Base-by-base conservation (phyloP, 1,140 invertebrate species). In the Teleogryllus occipitalis region DNA sequence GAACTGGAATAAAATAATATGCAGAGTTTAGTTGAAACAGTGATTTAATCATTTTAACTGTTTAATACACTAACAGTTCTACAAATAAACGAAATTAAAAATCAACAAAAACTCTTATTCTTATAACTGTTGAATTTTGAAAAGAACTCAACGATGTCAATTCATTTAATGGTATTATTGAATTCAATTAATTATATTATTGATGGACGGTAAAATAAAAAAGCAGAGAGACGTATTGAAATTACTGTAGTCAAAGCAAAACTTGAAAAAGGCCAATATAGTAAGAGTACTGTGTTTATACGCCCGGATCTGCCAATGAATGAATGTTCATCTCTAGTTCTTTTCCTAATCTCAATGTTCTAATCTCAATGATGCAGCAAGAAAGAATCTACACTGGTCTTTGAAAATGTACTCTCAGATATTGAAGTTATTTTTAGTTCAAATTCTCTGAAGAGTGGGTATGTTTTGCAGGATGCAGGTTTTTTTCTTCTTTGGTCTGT, bases 401-500 rank as follows among this genome's bases (percentile, higher is more conserved):
- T n/a, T n/a, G n/a, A n/a, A n/a, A 65, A 14, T 65, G 54, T 75
- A 7, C 75, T 75, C n/a, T n/a, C 7, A 75, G 7, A 75, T 7
- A 75, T 21, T 75, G 75, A 75, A 75, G 74, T 75, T 14, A 39
- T 75, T 75, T 75, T 75, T 39, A 14, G 3, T 7, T 7, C 46
- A 75, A 21, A 75, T 39, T 75, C 10, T 39, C 75, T 3, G 3
- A 27, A 14, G 2, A 14, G 8, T 10, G 75, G n/a, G 75, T 75
- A 75, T 75, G 3, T 75, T 39, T 21, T n/a, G n/a, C 75, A 5
- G 22, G 46, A 47, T n/a, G 5, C 2, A 74, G 5, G 18, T 75
- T 75, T 47, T 75, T 75, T 75, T 47, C 75, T 75, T 75, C 3
- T 75, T n/a, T 7, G 75, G 75, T 75, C 75, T 75, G 75, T 75